phyloP scores from a whole-genome alignment of 2,113 vertebrate genomes.

The Lutjanus erythropterus region DNA sequence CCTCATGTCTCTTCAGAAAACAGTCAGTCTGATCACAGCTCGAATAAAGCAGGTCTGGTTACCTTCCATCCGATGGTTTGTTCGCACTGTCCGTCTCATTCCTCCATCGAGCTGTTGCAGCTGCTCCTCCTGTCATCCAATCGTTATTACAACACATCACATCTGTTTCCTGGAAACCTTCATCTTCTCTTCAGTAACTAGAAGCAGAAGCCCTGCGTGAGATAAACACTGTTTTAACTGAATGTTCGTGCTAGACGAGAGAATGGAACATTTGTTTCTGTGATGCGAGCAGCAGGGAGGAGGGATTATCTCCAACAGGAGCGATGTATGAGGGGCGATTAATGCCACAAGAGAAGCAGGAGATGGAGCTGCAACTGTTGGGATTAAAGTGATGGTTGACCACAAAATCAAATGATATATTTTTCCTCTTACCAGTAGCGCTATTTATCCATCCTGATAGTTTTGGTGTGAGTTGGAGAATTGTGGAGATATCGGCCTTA shows the following conservation, averaged over 20 bases:
- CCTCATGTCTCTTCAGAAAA: not conserved
- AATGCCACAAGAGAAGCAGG: conserved; percentile 10
- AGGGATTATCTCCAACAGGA: conserved; percentile 48
- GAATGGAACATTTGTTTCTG: conserved; percentile 42
- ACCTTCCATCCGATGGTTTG: conserved; percentile 10
- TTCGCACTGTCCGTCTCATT: not conserved
- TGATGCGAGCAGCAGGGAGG: conserved; percentile 30
- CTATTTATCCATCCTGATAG: too few species aligned
- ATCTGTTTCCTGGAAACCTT: not conserved
- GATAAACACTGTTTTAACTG: not conserved
- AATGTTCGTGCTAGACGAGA: not conserved
- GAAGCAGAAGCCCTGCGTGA: not conserved
- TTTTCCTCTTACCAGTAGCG: too few species aligned
- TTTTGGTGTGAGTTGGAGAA: too few species aligned
- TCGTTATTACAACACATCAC: not conserved
- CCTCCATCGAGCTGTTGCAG: conserved; percentile 7
- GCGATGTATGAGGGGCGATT: conserved; percentile 20
- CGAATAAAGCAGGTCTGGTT: not conserved
- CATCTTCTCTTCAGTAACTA: too few species aligned
- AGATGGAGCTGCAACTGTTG: not conserved
- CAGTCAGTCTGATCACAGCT: not conserved
- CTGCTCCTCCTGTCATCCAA: conserved; percentile 17
- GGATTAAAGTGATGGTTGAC: too few species aligned
- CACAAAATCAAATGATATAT: too few species aligned
- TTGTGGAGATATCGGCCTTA: too few species aligned